Base-by-base conservation (phyloP, 35 echinoderm and acorn worm species). In the Lytechinus variegatus region DNA sequence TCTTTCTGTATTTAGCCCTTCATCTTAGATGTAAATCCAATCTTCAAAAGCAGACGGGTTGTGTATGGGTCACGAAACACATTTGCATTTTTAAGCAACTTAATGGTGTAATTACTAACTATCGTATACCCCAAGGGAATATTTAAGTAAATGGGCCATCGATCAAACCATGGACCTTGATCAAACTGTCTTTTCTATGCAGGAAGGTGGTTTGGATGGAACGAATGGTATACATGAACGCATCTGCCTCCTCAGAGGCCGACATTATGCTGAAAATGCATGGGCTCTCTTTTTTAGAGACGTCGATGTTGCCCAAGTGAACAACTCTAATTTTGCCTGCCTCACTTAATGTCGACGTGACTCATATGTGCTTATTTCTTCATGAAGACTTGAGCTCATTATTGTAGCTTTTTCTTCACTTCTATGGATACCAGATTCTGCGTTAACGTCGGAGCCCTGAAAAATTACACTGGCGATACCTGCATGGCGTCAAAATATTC, bases 311-410 rank as follows among this genome's bases (percentile, higher is more conserved):
- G 66, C 66, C 24, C 66, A 79, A 79, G 19, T 24, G 66, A 24
- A 79, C 66, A 79, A n/a, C 66, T 79, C 66, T 79, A 79, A 79
- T 79, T 79, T 79, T 79, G 21, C 66, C 16, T 79, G 66, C 66
- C 21, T 19, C 66, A 79, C 66, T 79, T 79, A 16, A 79, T 79
- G 19, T 79, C 21, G 19, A 79, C n/a, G 66, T 79, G 66, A 79
- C 66, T 79, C 66, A 79, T 79, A 5, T 79, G 66, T 79, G 19
- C 66, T 79, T 79, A 79, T 79, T 79, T 24, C 8, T 71, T 13
- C 13, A 71, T 13, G 61, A 71, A 79, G 66, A 21, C 66, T 79
- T 79, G 66, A 19, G 19, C 14, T 8, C 5, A 8, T 24, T 4
- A 24, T 79, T 79, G 2, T 44, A 9, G 56, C 56, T 58, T 13